These are phyloP conservation scores for Petrosia ficiformis DNA, from an alignment of 37 sponge, comb jelly and placozoan species.

Conservation along the genomic window DNA sequence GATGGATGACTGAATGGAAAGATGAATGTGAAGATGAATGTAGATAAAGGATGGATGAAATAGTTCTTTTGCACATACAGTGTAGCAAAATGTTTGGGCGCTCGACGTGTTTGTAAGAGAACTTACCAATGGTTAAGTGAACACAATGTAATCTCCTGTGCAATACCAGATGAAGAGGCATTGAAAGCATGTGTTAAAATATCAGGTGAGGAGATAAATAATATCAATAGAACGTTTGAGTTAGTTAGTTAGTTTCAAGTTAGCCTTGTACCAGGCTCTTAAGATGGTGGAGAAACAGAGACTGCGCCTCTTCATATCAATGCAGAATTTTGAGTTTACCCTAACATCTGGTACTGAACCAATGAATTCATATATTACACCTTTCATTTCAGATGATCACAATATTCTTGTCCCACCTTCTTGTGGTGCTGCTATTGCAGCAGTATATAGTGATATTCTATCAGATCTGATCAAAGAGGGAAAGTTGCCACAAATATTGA, in stretches of 20 bases:
- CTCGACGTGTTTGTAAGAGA: constrained; percentile 59
- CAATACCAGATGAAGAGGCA: constrained; percentile 77
- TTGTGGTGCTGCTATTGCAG: constrained; percentile 92
- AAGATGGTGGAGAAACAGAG: too few relatives aligned
- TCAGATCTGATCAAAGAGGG: constrained; percentile 41
- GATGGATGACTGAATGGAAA: too few relatives aligned
- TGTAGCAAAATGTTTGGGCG: constrained; percentile 81
- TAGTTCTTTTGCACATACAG: too few relatives aligned
- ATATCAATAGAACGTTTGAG: too few relatives aligned
- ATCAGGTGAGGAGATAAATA: constrained; percentile 35
- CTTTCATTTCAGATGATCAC: constrained; percentile 70
- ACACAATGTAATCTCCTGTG: constrained; percentile 46
- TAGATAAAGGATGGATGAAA: too few relatives aligned
- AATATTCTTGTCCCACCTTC: constrained; percentile 83
- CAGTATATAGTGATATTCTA: constrained; percentile 50
- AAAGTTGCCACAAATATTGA: constrained; percentile 29
- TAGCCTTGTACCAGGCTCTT: too few relatives aligned
- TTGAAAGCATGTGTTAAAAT: constrained; percentile 74
- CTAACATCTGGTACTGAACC: too few relatives aligned
- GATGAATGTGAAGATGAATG: too few relatives aligned
- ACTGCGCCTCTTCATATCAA: too few relatives aligned
- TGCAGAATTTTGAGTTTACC: too few relatives aligned
- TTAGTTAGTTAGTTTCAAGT: too few relatives aligned
- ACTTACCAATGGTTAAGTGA: constrained; percentile 58
- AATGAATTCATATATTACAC: background rate